phyloP scores from a whole-genome alignment of 2,113 vertebrate genomes.

The Bungarus multicinctus region DNA sequence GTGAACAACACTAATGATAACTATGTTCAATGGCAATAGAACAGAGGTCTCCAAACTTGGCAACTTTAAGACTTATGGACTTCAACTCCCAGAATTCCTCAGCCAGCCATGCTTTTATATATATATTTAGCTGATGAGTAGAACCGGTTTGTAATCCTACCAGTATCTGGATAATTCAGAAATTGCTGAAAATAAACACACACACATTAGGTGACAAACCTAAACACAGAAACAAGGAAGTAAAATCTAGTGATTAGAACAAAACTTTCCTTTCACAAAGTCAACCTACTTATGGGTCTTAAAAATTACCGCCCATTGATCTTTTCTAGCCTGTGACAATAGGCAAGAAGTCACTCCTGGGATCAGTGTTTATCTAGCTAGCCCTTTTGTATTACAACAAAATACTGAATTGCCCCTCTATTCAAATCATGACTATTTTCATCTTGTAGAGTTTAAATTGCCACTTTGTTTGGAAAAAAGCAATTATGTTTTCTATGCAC shows the following conservation, averaged over 20 bases:
- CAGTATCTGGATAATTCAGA: neutral
- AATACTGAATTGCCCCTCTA: neutral
- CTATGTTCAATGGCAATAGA: neutral
- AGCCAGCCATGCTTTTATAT: too few relatives aligned
- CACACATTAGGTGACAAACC: neutral
- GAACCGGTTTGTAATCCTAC: neutral
- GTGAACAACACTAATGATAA: neutral
- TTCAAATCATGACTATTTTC: neutral
- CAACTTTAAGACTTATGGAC: too few relatives aligned
- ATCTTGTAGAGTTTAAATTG: neutral
- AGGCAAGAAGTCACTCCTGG: rapidly evolving
- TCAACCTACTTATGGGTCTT: rapidly evolving
- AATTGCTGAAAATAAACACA: neutral
- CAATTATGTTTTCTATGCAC: neutral
- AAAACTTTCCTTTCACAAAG: neutral
- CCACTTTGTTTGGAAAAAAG: neutral
- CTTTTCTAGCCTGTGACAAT: neutral
- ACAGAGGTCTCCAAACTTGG: too few relatives aligned
- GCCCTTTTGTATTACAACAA: neutral
- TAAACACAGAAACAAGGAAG: neutral
- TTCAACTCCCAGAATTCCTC: too few relatives aligned
- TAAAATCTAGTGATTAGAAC: neutral
- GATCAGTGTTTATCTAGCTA: rapidly evolving
- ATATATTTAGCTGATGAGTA: neutral
- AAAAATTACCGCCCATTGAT: neutral